phyloP scores from a whole-genome alignment of 2,113 vertebrate species.

The Pogonocichla stellata region DNA sequence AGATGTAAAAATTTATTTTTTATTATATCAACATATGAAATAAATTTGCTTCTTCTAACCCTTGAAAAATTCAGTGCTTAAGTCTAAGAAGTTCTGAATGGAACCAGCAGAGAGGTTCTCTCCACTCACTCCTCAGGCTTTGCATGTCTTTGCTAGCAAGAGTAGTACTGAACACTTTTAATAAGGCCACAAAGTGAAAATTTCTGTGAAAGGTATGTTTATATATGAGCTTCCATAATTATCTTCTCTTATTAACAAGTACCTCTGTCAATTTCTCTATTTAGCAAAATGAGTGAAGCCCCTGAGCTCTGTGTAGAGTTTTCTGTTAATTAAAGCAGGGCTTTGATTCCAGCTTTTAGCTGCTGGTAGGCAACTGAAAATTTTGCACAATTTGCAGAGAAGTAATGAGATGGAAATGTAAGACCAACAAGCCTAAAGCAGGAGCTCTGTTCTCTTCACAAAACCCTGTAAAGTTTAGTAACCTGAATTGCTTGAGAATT shows the following conservation, averaged over 20 bases:
- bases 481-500: not conserved
- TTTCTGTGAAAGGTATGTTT: not conserved
- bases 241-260: not conserved
- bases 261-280: not conserved
- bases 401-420: not conserved
- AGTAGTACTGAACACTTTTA: not conserved
- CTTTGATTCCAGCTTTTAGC: not conserved
- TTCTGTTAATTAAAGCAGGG: slow-evolving; percentile 3
- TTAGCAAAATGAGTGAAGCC: not conserved
- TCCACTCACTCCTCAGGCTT: not conserved
- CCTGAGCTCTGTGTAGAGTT: not conserved
- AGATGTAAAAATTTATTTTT: not conserved
- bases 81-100: not conserved
- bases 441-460: not conserved
- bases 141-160: not conserved
- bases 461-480: not conserved
- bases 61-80: not conserved
- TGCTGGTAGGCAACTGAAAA: not conserved
- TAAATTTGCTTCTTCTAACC: not conserved
- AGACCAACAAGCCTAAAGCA: not conserved
- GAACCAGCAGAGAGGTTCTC: not conserved
- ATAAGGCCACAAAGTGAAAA: not conserved
- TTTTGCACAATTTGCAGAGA: not conserved
- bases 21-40: rapidly evolving
- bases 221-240: not conserved